Conservation (phyloP, 2,888 invertebrate genomes). For the Cephus nigrinus region DNA sequence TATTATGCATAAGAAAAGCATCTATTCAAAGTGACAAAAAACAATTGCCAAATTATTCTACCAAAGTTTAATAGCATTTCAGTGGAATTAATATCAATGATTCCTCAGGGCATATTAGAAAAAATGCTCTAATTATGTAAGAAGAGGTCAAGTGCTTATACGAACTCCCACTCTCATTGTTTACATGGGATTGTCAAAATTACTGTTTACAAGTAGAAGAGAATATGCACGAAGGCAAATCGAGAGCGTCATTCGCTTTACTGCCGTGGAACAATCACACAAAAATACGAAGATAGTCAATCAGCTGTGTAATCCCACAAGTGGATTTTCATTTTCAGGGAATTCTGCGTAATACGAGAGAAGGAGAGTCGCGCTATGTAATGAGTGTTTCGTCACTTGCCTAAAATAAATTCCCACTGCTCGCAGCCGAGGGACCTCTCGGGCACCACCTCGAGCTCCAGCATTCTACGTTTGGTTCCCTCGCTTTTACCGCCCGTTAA, state of each 20-base stretch:
- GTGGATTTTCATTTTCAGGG: conserved; percentile 16
- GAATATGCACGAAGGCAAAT: conserved; percentile 12
- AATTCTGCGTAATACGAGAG: conserved; percentile 43
- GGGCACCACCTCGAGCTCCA: conserved; percentile 96
- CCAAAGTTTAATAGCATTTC: neutral
- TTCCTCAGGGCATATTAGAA: neutral
- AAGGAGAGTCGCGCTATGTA: conserved; percentile 14
- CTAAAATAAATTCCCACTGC: conserved; percentile 97
- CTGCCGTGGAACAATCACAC: conserved; percentile 16
- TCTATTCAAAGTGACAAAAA: neutral
- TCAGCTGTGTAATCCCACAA: conserved; percentile 14
- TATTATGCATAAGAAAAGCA: neutral
- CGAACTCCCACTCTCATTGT: conserved; percentile 45
- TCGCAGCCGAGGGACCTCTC: conserved; percentile 96
- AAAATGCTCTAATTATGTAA: conserved; percentile 47
- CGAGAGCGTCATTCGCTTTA: conserved; percentile 1
- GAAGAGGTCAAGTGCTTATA: conserved; percentile 33
- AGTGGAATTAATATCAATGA: neutral
- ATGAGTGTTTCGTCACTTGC: conserved; percentile 71
- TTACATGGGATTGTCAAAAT: conserved; percentile 55
- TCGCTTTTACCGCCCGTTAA: conserved; percentile 23
- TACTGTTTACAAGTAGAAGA: conserved; percentile 44
- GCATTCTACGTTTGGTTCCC: conserved; percentile 71
- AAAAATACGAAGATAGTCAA: conserved; percentile 5
- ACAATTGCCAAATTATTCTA: neutral